These are phyloP conservation scores for Onchidella celtica DNA, from an alignment of 2,888 invertebrate species.

Conservation along the genomic window DNA sequence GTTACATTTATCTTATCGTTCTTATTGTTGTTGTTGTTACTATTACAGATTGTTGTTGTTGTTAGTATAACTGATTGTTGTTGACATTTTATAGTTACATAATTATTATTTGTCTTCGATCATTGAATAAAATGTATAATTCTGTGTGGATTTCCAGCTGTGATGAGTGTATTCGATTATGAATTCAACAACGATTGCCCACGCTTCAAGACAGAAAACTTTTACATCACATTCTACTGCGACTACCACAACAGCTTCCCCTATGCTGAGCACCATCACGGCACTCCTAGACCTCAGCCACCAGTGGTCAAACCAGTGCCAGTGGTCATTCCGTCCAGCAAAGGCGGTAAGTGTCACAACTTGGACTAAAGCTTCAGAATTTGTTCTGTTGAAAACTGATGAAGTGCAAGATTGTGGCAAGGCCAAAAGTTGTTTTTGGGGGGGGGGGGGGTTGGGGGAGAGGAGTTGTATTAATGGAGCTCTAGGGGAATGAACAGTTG, in stretches of 20 bases:
- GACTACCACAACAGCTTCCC: slow-evolving; percentile 61
- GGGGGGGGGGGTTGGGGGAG: too few species aligned
- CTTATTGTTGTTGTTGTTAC: background rate
- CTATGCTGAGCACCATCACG: slow-evolving; percentile 25
- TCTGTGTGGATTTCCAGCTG: slow-evolving; percentile 58
- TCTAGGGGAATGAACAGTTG: too few species aligned
- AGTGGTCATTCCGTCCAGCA: background rate
- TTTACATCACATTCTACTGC: slow-evolving; percentile 71
- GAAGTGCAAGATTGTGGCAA: too few species aligned
- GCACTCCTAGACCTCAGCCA: background rate
- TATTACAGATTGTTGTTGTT: background rate
- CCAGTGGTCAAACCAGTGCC: background rate
- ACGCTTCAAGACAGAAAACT: slow-evolving; percentile 59
- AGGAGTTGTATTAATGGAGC: too few species aligned
- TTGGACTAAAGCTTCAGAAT: background rate
- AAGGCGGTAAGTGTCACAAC: background rate
- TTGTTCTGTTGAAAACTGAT: too few species aligned
- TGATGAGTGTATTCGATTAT: slow-evolving; percentile 67
- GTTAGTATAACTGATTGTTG: background rate
- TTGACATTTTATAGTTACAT: too few species aligned
- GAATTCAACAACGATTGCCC: slow-evolving; percentile 61
- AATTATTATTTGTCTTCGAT: too few species aligned
- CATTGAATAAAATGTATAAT: too few species aligned
- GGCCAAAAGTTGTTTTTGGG: too few species aligned
- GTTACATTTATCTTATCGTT: background rate